Conservation (phyloP, 2,888 invertebrate genomes). For the Pseudococcus longispinus region DNA sequence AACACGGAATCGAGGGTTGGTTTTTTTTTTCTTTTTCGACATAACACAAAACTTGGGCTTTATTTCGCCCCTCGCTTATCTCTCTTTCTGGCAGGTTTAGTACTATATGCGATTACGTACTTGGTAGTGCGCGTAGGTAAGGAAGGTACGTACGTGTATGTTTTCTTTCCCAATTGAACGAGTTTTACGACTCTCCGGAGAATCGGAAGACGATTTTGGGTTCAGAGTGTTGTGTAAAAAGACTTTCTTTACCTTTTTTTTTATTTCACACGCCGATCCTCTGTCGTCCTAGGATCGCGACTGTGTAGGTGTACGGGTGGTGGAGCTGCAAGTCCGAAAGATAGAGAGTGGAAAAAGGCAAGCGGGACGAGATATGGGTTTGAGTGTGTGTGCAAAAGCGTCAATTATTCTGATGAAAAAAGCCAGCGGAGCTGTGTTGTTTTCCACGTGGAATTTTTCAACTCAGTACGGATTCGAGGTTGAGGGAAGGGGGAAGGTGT, state of each 20-base stretch:
- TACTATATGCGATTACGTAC: not conserved
- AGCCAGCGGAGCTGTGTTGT: not conserved
- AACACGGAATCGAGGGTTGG: not conserved
- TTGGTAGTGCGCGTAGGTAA: not conserved
- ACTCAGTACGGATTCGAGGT: not conserved
- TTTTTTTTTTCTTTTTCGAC: not conserved
- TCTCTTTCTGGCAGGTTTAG: not conserved
- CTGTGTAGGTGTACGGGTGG: not conserved
- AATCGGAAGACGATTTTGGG: constrained; percentile 44
- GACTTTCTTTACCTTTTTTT: constrained; percentile 23
- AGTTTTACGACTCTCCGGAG: constrained; percentile 50
- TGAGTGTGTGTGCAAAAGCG: constrained; percentile 39
- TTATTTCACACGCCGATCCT: constrained; percentile 7
- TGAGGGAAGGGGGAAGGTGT: no score
- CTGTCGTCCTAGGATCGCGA: not conserved
- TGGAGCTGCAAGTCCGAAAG: not conserved
- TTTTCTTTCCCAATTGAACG: constrained; percentile 37
- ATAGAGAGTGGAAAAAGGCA: not conserved
- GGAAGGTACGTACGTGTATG: not conserved
- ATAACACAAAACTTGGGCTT: constrained; percentile 23
- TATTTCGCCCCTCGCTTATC: not conserved
- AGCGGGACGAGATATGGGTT: not conserved
- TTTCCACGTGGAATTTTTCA: not conserved
- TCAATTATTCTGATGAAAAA: constrained; percentile 46
- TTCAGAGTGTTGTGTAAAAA: not conserved